Evolutionary conservation across 2,888 invertebrate species (phyloP), one percentile per base, ranked within the genome.

Genomic region (Eupelmus urozonus): DNA sequence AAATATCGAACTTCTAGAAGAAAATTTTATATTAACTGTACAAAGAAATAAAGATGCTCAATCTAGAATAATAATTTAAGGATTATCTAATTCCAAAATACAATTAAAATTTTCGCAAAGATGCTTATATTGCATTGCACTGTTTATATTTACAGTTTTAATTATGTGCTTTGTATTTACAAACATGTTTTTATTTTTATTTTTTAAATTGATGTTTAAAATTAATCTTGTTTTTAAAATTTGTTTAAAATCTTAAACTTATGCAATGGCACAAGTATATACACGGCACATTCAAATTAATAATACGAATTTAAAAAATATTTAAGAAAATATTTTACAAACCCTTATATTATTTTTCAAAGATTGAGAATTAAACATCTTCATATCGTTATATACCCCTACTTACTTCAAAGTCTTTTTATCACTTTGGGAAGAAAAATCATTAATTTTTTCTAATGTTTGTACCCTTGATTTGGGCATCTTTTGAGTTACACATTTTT

Each of bases 1-100:
- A 74, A 74, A 59, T 78, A 78, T 80, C 62, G 71, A 71, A 78
- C 75, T 76, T 76, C 57, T 77, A 74, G 63, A 75, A 67, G 67
- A 67, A 73, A 76, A 73, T 69, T 51, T 76, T 74, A 76, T 65
- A 71, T 66, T 59, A 66, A 74, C 80, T 77, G 70, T 80, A 80
- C 80, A 80, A 70, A 66, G 73, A 74, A 77, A 74, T 59, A 67
- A 70, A 80, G 60, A 74, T 74, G 71, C 16, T 80, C 27, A 69
- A 73, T 71, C 20, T 70, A 20, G 73, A 74, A 76, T 55, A 70
- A 74, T 55, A 63, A 76, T 72, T 69, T 51, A 76, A 79, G 76
- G 76, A 72, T 72, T 78, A 18, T 51, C 1, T 59, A 66, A 66
- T 23, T 25, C 34, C 34, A 42, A 69, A 55, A 25, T 2, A 45